A percentile compares a stretch with the other conserved stretches of the same genome.
These are phyloP conservation scores for Babylonia areolata DNA, from an alignment of 1,140 invertebrate genomes.

Conservation along the genomic window DNA sequence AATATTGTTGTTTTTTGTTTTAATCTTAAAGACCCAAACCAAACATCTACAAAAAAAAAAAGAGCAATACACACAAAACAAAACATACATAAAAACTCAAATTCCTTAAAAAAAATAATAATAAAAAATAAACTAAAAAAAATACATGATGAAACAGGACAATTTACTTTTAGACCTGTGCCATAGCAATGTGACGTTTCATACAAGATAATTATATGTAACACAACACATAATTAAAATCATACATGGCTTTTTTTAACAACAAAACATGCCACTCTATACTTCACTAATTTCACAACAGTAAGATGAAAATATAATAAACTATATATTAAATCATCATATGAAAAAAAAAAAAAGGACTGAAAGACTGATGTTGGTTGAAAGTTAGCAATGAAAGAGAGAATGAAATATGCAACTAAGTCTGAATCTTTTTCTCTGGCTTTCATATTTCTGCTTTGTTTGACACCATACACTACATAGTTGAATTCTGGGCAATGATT, in stretches of 20 bases:
- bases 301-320: neutral
- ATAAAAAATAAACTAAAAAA: too few species aligned
- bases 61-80: too few species aligned
- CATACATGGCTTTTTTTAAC: neutral
- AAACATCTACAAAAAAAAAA: too few species aligned
- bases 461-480: neutral
- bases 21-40: too few species aligned
- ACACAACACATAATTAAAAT: constrained; percentile 3
- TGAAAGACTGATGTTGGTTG: neutral
- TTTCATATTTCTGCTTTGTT: neutral
- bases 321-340: too few species aligned
- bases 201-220: neutral
- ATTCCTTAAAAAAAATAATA: too few species aligned
- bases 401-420: neutral
- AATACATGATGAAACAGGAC: too few species aligned
- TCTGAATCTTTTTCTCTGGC: neutral
- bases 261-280: constrained; percentile 3
- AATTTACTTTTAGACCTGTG: neutral
- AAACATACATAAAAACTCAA: too few species aligned
- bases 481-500: neutral
- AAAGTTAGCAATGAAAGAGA: neutral
- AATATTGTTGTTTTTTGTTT: too few species aligned
- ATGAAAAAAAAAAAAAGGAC: neutral
- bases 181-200: neutral
- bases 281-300: neutral